Base-by-base conservation (phyloP, 2,113 vertebrate genomes). In the Anthoscopus minutus region DNA sequence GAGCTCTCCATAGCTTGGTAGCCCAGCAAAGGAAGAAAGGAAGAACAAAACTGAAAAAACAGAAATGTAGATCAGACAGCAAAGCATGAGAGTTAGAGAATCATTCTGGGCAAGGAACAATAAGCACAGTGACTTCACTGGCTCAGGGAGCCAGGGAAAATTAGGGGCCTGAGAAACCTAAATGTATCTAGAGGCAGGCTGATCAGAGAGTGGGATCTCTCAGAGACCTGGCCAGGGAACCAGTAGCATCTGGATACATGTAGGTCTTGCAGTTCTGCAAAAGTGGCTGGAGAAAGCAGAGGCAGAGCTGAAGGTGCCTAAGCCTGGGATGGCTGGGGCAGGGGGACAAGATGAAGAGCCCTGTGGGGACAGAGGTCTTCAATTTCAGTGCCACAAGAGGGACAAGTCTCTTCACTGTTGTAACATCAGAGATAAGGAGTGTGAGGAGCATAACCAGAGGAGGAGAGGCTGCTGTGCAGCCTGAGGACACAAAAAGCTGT, bases 181-280 rank as follows among this genome's bases (percentile, higher is more conserved):
- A n/a, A 19, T 37, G 16, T 61, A 4, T 38, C 17, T 28, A 13
- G 42, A 9, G 60, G 3, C 14, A 35, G 33, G 47, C 23, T 72
- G 42, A n/a, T 80, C 4, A 0, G 2, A 44, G 22, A 73, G 24
- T 0, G 0, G 22, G 45, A 51, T 78, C 35, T 86, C 50, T 58
- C 35, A n/a, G 44, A 27, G 13, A 58, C 56, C 24, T 0, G 5
- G 81, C 30, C 42, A 77, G 33, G n/a, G 25, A 61, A 45, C 15
- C 0, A 0, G 4, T 21, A 69, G n/a, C 40, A 78, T 58, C 74
- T 42, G 42, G 38, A 45, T 62, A 18, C 24, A 58, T 44, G 6
- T 21, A 44, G 33, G n/a, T 61, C 27, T 57, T 38, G 6, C 57
- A 88, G 35, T 11, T 84, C 54, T 69, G 48, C 40, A 65, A 65